Percentiles rank a stretch among this genome's conserved stretches.
Conservation (phyloP, 2,888 invertebrate species). For the Yponomeuta evonymella region DNA sequence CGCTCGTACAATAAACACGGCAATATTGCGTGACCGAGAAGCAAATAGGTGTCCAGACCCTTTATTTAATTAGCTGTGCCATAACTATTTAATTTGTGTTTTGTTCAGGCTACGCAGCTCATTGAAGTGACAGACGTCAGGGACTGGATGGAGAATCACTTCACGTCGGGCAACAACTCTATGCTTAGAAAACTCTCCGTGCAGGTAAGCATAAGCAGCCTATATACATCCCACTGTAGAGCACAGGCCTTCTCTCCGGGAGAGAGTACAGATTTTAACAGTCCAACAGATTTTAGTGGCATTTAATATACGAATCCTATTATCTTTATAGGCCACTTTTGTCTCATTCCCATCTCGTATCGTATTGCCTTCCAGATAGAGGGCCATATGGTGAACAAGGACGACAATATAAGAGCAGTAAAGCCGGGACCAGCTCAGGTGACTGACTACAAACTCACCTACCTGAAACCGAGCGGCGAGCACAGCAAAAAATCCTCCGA, state of each 20-base stretch:
- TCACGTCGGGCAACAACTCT: slow-evolving; percentile 62
- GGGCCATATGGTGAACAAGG: slow-evolving; percentile 44
- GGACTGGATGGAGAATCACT: slow-evolving; percentile 70
- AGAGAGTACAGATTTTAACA: too few species aligned
- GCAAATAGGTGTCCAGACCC: too few species aligned
- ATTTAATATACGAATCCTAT: too few species aligned
- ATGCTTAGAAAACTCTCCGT: slow-evolving; percentile 69
- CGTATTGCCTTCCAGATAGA: slow-evolving; percentile 38
- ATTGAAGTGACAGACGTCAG: slow-evolving; percentile 66
- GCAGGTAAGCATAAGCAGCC: slow-evolving; percentile 54
- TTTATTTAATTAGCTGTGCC: too few species aligned
- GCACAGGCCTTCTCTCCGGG: too few species aligned
- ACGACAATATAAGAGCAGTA: slow-evolving; percentile 24
- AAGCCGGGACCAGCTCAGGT: slow-evolving; percentile 10
- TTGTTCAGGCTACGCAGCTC: slow-evolving; percentile 59
- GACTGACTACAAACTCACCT: slow-evolving; percentile 37
- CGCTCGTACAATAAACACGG: too few species aligned
- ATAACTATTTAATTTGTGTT: background rate
- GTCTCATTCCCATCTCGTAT: background rate
- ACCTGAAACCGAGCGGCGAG: slow-evolving; percentile 41
- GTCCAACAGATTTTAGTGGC: too few species aligned
- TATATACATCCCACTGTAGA: too few species aligned
- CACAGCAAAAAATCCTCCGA: slow-evolving; percentile 36
- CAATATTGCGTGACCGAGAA: too few species aligned
- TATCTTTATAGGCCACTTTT: background rate